phyloP scores from a whole-genome alignment of 2,113 vertebrate genomes.

The Laticauda laticaudata region DNA sequence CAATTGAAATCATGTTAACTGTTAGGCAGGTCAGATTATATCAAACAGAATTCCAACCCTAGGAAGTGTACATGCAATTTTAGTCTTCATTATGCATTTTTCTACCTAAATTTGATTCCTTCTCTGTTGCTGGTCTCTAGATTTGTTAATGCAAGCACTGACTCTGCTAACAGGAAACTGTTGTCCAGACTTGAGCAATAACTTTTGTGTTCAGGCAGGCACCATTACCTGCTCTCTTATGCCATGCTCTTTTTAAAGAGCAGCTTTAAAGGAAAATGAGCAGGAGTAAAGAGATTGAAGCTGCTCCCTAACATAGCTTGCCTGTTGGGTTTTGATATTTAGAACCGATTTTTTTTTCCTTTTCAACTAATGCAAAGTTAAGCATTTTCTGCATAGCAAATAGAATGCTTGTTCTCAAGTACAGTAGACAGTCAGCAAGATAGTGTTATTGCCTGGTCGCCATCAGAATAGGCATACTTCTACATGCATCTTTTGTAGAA shows the following conservation, averaged over 20 bases:
- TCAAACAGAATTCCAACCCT: neutral
- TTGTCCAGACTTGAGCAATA: neutral
- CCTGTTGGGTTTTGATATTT: conserved; percentile 12
- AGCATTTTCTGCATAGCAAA: neutral
- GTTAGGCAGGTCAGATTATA: neutral
- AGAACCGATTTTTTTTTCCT: neutral
- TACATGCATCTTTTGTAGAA: neutral
- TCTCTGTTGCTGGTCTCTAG: neutral
- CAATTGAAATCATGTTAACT: neutral
- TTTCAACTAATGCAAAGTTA: conserved; percentile 14
- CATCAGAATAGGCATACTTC: neutral
- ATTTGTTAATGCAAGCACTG: conserved; percentile 1
- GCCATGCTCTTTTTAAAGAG: conserved; percentile 14
- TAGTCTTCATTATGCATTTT: neutral
- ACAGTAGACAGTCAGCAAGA: neutral
- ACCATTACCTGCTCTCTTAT: neutral
- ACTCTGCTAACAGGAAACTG: neutral
- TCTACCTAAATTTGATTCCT: neutral
- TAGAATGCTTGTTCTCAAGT: neutral
- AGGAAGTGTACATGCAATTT: neutral
- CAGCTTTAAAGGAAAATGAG: conserved; percentile 10
- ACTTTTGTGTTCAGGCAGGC: neutral
- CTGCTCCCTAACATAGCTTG: neutral
- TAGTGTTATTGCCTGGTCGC: neutral
- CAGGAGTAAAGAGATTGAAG: conserved; percentile 17